Percentiles rank a stretch among this genome's conserved stretches.
phyloP scores from a whole-genome alignment of 2,888 invertebrate genomes.

The Polylopha cassiicola region DNA sequence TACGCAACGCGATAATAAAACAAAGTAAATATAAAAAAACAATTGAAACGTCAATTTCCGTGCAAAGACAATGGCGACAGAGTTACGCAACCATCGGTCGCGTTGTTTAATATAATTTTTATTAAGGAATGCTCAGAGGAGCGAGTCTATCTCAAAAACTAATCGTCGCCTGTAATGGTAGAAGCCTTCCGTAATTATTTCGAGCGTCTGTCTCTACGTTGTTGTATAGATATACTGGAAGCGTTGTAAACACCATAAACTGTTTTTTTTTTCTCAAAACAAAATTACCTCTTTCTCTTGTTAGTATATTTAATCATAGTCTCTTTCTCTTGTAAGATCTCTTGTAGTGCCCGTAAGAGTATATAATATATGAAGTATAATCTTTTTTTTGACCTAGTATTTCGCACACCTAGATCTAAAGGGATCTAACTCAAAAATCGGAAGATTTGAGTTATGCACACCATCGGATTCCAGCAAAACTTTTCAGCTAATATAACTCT shows the following conservation, averaged over 20 bases:
- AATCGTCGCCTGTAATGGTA: slow-evolving; percentile 72
- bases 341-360: too few relatives aligned
- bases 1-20: too few relatives aligned
- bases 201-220: slow-evolving; percentile 48
- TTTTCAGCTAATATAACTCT: too few relatives aligned
- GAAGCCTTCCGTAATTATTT: slow-evolving; percentile 71
- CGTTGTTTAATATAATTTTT: slow-evolving; percentile 71
- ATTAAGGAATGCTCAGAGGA: slow-evolving; percentile 67
- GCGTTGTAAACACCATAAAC: not conserved
- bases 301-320: too few relatives aligned
- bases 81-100: slow-evolving; percentile 39
- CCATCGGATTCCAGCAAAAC: too few relatives aligned
- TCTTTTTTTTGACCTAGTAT: too few relatives aligned
- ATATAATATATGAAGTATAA: too few relatives aligned
- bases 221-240: slow-evolving; percentile 10
- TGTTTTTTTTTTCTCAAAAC: not conserved
- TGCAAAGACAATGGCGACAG: slow-evolving; percentile 14
- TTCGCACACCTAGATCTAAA: too few relatives aligned
- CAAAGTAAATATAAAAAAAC: too few relatives aligned
- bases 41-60: slow-evolving; percentile 21
- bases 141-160: slow-evolving; percentile 61
- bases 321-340: too few relatives aligned
- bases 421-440: too few relatives aligned
- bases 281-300: not conserved
- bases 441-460: too few relatives aligned